Conservation (phyloP, 2,113 vertebrate genomes). For the Jaculus jaculus region DNA sequence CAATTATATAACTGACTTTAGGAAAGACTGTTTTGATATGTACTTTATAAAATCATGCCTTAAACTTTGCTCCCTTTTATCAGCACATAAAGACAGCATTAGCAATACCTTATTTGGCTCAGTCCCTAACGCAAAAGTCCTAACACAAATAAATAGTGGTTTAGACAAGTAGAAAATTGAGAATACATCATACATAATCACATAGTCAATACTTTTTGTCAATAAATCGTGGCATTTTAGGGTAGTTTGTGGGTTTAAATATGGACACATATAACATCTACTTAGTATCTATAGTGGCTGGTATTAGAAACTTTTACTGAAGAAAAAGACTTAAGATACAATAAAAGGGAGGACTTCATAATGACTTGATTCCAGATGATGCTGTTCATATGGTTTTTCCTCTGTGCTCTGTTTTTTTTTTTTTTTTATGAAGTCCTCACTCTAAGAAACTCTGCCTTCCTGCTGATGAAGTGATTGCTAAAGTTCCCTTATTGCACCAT, state of each 20-base stretch:
- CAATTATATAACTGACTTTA: conserved; percentile 31
- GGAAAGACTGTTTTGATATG: not conserved
- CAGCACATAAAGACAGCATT: not conserved
- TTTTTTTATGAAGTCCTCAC: not conserved
- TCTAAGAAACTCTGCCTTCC: not conserved
- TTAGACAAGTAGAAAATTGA: not conserved
- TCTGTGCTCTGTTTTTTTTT: not conserved
- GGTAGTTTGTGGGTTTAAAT: not conserved
- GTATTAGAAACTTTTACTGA: not conserved
- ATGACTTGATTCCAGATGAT: not conserved
- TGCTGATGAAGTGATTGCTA: not conserved
- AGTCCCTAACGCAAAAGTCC: not conserved
- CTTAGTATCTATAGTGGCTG: not conserved
- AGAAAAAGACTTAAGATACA: not conserved
- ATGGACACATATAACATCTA: not conserved
- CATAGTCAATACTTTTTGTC: not conserved
- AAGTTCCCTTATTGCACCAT: not conserved
- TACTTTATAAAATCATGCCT: not conserved
- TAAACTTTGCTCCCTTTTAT: not conserved
- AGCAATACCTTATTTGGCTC: not conserved
- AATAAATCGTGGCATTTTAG: not conserved
- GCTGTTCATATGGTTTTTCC: not conserved
- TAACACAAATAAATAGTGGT: not conserved
- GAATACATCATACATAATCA: fast-evolving
- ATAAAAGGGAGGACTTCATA: not conserved